Percentiles rank a stretch among this genome's conserved stretches.
These are phyloP conservation scores for Barnardius zonarius DNA, from an alignment of 2,113 vertebrate species.

Conservation along the genomic window DNA sequence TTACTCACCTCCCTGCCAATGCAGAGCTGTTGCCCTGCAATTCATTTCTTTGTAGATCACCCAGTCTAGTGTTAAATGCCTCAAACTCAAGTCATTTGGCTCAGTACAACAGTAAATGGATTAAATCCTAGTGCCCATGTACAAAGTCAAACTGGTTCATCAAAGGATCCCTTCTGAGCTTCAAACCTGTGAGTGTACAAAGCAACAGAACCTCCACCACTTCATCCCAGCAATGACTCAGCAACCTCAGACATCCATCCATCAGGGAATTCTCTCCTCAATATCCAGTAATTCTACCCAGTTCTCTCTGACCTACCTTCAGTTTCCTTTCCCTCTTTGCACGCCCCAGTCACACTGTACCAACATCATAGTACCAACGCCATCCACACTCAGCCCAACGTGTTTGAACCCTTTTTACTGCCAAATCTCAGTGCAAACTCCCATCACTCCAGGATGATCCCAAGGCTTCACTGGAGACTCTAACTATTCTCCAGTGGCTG, in stretches of 20 bases:
- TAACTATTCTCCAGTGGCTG: background rate
- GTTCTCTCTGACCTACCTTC: background rate
- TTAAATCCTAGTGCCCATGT: background rate
- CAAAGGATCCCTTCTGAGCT: background rate
- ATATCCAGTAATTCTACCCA: background rate
- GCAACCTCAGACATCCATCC: background rate
- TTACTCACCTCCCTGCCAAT: background rate
- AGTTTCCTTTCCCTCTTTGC: background rate
- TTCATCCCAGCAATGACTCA: background rate
- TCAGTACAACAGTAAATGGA: background rate
- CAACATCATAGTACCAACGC: background rate
- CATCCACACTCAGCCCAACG: rapidly evolving
- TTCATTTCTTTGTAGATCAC: background rate
- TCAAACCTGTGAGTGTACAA: background rate
- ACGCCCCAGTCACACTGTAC: background rate
- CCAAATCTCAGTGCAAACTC: background rate
- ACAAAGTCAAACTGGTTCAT: rapidly evolving
- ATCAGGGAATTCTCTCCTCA: background rate
- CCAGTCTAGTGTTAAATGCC: background rate
- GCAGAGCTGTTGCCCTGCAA: background rate
- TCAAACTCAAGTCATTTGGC: background rate
- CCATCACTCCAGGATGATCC: background rate
- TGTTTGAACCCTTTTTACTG: background rate
- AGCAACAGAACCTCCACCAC: background rate
- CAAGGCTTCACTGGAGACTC: background rate